Percentiles rank a stretch among this genome's conserved stretches.
Conservation (phyloP, 1,140 invertebrate genomes). For the Steinernema feltiae region DNA sequence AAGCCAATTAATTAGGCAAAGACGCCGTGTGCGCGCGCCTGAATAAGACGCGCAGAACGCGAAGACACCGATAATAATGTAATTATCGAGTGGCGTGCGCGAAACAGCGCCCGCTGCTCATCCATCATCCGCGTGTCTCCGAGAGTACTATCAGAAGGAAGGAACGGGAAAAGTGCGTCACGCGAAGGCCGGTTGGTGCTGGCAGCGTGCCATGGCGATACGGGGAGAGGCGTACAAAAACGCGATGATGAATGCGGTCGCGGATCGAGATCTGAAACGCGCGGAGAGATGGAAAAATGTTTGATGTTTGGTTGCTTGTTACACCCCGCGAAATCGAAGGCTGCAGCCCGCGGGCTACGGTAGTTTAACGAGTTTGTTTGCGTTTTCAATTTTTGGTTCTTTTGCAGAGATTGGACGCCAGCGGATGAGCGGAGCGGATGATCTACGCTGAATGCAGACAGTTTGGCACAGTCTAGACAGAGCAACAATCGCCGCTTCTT, state of each 20-base stretch:
- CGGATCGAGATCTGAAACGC: too few relatives aligned
- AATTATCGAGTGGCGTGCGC: neutral
- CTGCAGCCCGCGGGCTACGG: neutral
- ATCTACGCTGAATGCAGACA: too few relatives aligned
- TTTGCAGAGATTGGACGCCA: neutral
- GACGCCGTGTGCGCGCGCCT: neutral
- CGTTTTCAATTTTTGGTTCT: neutral
- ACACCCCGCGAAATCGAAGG: neutral
- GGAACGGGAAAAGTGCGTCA: neutral
- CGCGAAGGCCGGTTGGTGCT: neutral
- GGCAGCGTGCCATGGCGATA: neutral
- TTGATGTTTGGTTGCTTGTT: neutral
- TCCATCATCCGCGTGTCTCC: neutral
- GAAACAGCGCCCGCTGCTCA: neutral
- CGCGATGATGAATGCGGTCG: too few relatives aligned
- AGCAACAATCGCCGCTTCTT: too few relatives aligned
- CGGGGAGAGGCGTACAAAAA: neutral
- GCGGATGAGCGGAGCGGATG: too few relatives aligned
- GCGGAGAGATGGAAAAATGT: too few relatives aligned
- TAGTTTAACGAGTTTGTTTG: neutral
- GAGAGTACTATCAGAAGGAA: neutral
- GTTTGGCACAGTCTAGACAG: neutral
- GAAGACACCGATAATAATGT: constrained; percentile 11
- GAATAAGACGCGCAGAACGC: neutral
- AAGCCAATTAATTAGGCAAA: neutral